A percentile compares a stretch with the other conserved stretches of the same genome.
Evolutionary conservation across 2,888 invertebrate genomes (phyloP).

Genomic region (Pseudococcus longispinus): DNA sequence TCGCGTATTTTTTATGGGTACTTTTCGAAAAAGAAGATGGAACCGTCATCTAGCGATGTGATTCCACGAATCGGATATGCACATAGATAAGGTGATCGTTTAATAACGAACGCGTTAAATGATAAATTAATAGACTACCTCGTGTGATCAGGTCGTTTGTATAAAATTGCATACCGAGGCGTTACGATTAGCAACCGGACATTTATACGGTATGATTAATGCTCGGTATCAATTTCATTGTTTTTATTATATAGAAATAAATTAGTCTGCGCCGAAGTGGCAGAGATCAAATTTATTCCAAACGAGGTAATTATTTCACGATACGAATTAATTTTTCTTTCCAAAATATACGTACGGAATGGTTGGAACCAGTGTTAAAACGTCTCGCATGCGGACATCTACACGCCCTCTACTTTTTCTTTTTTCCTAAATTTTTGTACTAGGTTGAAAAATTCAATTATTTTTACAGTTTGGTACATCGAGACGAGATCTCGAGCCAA

Average conservation of each 20-base stretch:
- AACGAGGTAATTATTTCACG: constrained; percentile 33
- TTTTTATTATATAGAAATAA: constrained; percentile 37
- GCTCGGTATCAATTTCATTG: constrained; percentile 24
- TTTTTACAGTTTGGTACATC: neutral
- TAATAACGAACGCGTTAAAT: constrained; percentile 15
- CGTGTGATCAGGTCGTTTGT: neutral
- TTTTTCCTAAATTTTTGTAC: neutral
- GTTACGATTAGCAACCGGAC: constrained; percentile 39
- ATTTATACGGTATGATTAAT: constrained; percentile 15
- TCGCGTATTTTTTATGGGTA: neutral
- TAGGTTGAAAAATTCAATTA: neutral
- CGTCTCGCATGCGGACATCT: neutral
- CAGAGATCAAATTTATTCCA: constrained; percentile 39
- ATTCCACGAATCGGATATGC: neutral
- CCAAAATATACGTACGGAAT: neutral
- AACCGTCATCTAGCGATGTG: neutral
- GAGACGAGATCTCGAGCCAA: neutral
- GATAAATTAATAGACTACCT: constrained; percentile 34
- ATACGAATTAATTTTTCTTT: constrained; percentile 9
- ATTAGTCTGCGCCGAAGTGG: constrained; percentile 16
- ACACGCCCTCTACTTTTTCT: neutral
- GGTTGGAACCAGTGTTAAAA: neutral
- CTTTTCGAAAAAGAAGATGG: neutral
- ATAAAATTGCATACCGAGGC: neutral
- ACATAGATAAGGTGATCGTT: neutral